Conservation (phyloP, 2,113 vertebrate genomes). For the Cisticola juncidis region DNA sequence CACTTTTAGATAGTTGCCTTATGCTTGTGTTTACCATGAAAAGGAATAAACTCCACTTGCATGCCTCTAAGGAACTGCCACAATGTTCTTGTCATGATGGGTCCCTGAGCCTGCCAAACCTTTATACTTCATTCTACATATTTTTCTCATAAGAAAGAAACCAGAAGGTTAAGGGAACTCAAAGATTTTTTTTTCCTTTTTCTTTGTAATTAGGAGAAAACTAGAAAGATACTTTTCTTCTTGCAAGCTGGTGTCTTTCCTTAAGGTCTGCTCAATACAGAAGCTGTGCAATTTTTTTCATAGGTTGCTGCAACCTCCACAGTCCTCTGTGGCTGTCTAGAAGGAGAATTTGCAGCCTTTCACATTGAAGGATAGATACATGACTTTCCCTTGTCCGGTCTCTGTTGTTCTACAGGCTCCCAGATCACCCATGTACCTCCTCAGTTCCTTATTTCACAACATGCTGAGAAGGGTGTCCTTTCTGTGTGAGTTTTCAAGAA, state of each 20-base stretch:
- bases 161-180: neutral
- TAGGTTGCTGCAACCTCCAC: neutral
- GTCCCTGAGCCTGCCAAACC: neutral
- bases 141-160: neutral
- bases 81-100: rapidly evolving
- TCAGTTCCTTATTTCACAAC: neutral
- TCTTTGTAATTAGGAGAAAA: neutral
- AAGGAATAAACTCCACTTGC: rapidly evolving
- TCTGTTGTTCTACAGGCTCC: neutral
- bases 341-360: neutral
- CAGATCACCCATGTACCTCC: neutral
- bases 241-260: neutral
- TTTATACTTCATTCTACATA: neutral
- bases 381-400: neutral
- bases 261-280: neutral
- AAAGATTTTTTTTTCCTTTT: rapidly evolving
- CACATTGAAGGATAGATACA: neutral
- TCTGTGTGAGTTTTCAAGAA: neutral
- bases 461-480: neutral
- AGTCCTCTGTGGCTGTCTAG: neutral
- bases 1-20: neutral
- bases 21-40: neutral
- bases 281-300: neutral
- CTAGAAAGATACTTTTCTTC: neutral
- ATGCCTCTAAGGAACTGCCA: neutral